Conservation (phyloP, 2,113 vertebrate species). For the Balaenoptera acutorostrata region DNA sequence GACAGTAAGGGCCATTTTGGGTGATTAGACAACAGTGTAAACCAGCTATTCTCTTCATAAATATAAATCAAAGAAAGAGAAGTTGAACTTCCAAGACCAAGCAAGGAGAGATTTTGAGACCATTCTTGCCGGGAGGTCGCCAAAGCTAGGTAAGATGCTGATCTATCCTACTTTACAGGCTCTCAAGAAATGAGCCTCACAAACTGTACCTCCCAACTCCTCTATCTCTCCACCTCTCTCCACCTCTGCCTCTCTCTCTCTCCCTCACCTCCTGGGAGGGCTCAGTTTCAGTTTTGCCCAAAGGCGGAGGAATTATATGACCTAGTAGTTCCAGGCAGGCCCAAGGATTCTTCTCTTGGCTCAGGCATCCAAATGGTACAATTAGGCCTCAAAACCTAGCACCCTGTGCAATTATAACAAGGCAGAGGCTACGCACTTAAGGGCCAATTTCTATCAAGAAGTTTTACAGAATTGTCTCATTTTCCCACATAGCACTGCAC, state of each 20-base stretch:
- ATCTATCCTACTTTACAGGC: not conserved
- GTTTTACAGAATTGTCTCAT: not conserved
- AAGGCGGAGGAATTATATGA: not conserved
- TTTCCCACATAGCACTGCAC: not conserved
- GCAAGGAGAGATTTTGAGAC: not conserved
- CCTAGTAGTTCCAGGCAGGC: not conserved
- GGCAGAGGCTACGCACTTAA: not conserved
- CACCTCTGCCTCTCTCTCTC: not conserved
- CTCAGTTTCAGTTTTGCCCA: not conserved
- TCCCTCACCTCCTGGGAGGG: not conserved
- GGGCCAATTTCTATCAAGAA: not conserved
- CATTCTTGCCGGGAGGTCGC: not conserved
- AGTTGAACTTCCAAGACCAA: not conserved
- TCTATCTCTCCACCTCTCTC: not conserved
- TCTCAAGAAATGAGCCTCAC: not conserved
- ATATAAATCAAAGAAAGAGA: not conserved
- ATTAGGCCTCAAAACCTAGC: not conserved
- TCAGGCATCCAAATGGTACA: not conserved
- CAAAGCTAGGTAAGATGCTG: not conserved
- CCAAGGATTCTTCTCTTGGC: not conserved
- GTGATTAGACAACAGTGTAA: not conserved
- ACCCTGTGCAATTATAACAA: not conserved
- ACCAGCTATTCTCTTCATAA: not conserved
- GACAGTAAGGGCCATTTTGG: not conserved
- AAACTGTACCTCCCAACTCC: not conserved